Base-by-base conservation (phyloP, 2,113 vertebrate genomes). In the Cryptotis parvus region DNA sequence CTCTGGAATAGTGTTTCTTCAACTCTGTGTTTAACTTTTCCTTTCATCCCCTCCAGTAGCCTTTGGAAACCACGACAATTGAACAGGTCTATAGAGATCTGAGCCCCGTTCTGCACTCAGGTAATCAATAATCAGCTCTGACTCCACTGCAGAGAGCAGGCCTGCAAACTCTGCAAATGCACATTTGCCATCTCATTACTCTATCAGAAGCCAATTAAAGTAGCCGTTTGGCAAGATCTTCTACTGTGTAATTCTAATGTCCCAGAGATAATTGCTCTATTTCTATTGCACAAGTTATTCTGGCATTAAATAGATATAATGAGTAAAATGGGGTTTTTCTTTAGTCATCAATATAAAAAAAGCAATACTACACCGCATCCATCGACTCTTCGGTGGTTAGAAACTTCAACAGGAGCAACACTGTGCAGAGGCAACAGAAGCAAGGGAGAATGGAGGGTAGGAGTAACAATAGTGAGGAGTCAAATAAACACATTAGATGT, bases 201-300 rank as follows among this genome's bases (percentile, higher is more conserved):
- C 39, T 49, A 55, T 45, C 58, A 63, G 49, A 87, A 70, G 9
- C 69, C 84, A 93, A 83, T 33, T 43, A 80, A 78, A 55, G 58
- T 15, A 45, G 29, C n/a, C 43, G 7, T 49, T 49, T 49, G n/a
- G 55, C 33, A 61, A 76, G 20, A 29, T 22, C 43, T 83, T 73
- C 77, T 39, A 27, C 33, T 7, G 0, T 14, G 31, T 27, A 55
- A 18, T 31, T 77, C 65, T 58, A 93, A 74, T 73, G 41, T 84
- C 33, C 74, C 22, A 11, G 27, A 35, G 43, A 68, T 73, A 66
- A 93, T 2, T 35, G 24, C 27, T 81, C 16, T 20, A 10, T 84
- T 93, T 35, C 83, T 77, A 74, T 88, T 63, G 63, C 9, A 66
- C 24, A 84, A 81, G 4, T 45, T 31, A 79, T 52, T 83, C 65